A percentile compares a stretch with the other conserved stretches of the same genome.
These are phyloP conservation scores for Rhizomys pruinosus DNA, from an alignment of 2,113 vertebrate genomes.

Conservation along the genomic window DNA sequence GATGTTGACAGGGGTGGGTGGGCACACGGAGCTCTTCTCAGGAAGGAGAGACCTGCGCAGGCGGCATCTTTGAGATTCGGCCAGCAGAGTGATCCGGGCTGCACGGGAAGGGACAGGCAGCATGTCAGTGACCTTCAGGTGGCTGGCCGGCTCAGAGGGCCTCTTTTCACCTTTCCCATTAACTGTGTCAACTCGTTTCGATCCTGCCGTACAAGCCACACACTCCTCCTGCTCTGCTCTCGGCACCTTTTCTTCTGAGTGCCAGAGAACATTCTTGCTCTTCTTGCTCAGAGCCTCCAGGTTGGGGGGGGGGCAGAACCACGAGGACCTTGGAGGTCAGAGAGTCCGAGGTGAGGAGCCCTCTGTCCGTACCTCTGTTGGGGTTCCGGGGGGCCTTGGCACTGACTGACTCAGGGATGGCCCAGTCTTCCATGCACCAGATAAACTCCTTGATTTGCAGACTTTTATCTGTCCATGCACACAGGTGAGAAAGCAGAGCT, in stretches of 20 bases:
- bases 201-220: background rate
- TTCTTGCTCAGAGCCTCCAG: slow-evolving; percentile 66
- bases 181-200: slow-evolving; percentile 50
- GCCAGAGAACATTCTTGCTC: slow-evolving; percentile 64
- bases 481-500: slow-evolving; percentile 7
- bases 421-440: slow-evolving; percentile 59
- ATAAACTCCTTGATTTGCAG: slow-evolving; percentile 71
- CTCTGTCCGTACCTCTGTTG: background rate
- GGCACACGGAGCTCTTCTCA: slow-evolving; percentile 57
- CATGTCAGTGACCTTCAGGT: background rate
- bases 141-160: slow-evolving; percentile 56
- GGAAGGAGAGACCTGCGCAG: slow-evolving; percentile 71
- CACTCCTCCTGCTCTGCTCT: slow-evolving; percentile 38
- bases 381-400: slow-evolving; percentile 25
- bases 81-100: slow-evolving; percentile 26
- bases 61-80: slow-evolving; percentile 13
- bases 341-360: background rate
- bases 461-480: slow-evolving; percentile 69
- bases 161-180: slow-evolving; percentile 54
- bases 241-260: slow-evolving; percentile 69
- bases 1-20: slow-evolving; percentile 4
- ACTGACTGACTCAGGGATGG: background rate
- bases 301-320: slow-evolving; percentile 72
- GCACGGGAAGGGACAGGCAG: background rate
- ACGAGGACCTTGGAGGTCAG: slow-evolving; percentile 57